A percentile compares a stretch with the other conserved stretches of the same genome.
Evolutionary conservation across 2,113 vertebrate species (phyloP).

Genomic region (Periophthalmus modestus): DNA sequence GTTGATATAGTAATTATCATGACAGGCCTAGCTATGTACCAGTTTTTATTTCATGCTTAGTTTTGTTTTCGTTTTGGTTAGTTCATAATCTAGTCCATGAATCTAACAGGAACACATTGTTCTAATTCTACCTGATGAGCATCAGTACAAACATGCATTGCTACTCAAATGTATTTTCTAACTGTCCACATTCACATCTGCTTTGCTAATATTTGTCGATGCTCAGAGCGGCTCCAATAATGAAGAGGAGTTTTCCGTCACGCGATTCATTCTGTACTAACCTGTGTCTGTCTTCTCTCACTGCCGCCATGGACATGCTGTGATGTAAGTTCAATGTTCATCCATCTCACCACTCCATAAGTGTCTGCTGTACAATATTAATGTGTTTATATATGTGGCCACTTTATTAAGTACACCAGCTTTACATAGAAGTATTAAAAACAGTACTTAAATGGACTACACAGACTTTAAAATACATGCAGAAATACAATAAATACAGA

Average conservation of each 20-base stretch:
- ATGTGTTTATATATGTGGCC: neutral
- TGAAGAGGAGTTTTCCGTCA: conserved; percentile 17
- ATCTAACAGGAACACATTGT: neutral
- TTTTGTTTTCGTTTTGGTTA: neutral
- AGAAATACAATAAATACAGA: too few relatives aligned
- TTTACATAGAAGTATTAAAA: neutral
- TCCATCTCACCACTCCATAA: conserved; percentile 48
- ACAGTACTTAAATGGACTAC: too few relatives aligned
- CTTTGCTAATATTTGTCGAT: conserved; percentile 53
- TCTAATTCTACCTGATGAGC: neutral
- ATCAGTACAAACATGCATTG: neutral
- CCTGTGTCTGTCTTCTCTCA: conserved; percentile 63
- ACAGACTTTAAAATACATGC: too few relatives aligned
- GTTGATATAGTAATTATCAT: neutral
- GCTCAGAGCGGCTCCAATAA: conserved; percentile 21
- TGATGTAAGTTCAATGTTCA: conserved; percentile 72
- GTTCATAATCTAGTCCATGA: neutral
- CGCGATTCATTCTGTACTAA: conserved; percentile 69
- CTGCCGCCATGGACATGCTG: conserved; percentile 69
- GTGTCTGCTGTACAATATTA: conserved; percentile 26
- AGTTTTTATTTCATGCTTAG: neutral
- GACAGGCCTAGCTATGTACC: neutral
- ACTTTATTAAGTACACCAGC: neutral
- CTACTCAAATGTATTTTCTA: conserved; percentile 17
- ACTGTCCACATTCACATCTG: conserved; percentile 48